Evolutionary conservation across 92 coral and sea anemone species (phyloP).

Genomic region (Parazoanthus swiftii): DNA sequence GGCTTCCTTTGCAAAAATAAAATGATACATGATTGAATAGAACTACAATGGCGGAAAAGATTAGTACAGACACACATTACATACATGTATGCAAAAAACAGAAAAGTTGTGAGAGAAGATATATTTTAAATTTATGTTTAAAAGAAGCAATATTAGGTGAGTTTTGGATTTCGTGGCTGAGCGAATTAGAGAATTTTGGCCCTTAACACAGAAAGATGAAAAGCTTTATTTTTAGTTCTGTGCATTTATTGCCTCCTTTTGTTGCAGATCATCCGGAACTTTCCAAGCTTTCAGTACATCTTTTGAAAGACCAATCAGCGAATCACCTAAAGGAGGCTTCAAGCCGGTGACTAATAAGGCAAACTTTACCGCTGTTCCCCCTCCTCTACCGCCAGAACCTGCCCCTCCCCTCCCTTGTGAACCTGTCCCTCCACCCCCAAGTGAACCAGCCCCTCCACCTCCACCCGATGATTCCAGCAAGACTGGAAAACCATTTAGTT

Average conservation of each 20-base stretch:
- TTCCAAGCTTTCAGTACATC: slow-evolving; percentile 48
- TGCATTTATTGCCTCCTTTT: neutral
- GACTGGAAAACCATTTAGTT: slow-evolving; percentile 68
- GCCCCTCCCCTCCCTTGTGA: slow-evolving; percentile 80
- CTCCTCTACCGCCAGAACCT: slow-evolving; percentile 78
- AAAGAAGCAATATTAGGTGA: too few relatives aligned
- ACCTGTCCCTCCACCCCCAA: slow-evolving; percentile 64
- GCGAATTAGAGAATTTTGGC: too few relatives aligned
- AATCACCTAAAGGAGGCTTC: slow-evolving; percentile 66
- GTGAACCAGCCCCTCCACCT: slow-evolving; percentile 45
- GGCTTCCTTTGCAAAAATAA: too few relatives aligned
- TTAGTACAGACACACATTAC: too few relatives aligned
- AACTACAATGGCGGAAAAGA: too few relatives aligned
- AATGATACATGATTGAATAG: too few relatives aligned
- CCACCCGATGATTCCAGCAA: slow-evolving; percentile 39
- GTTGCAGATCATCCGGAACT: slow-evolving; percentile 36
- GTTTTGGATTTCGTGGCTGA: too few relatives aligned
- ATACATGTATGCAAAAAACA: too few relatives aligned
- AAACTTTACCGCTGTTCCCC: slow-evolving; percentile 72
- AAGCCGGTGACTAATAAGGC: slow-evolving; percentile 62
- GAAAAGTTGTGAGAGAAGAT: too few relatives aligned
- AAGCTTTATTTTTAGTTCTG: too few relatives aligned
- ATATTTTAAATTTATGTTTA: too few relatives aligned
- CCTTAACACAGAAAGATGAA: too few relatives aligned
- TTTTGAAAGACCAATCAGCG: slow-evolving; percentile 36